Percentiles rank a stretch among this genome's conserved stretches.
Conservation (phyloP, 2,888 invertebrate genomes). For the Branchellion lobata region DNA sequence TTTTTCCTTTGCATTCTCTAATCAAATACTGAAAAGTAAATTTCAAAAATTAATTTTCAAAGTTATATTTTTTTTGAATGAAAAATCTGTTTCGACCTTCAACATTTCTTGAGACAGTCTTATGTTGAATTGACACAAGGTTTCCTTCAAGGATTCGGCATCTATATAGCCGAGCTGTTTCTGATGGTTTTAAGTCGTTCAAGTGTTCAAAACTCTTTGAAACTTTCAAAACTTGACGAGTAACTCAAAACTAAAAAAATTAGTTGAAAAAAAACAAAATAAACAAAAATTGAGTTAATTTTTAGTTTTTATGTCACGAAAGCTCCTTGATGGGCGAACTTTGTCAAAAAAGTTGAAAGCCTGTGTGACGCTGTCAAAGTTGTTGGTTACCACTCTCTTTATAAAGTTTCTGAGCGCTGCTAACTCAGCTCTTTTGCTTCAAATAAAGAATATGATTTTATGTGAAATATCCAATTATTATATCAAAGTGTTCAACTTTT, state of each 20-base stretch:
- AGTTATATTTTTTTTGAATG: too few relatives aligned
- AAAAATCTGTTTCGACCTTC: too few relatives aligned
- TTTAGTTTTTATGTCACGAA: background rate
- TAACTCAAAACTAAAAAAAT: background rate
- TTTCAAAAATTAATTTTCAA: too few relatives aligned
- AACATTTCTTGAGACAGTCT: background rate
- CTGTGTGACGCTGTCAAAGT: slow-evolving; percentile 11
- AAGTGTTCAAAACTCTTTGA: background rate
- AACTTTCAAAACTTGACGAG: background rate
- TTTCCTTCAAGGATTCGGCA: background rate
- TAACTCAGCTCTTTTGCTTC: background rate
- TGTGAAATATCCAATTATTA: background rate
- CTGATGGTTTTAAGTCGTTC: background rate
- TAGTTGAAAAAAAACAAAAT: too few relatives aligned
- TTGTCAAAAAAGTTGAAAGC: slow-evolving; percentile 19
- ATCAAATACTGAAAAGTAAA: too few relatives aligned
- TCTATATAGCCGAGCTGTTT: background rate
- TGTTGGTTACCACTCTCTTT: background rate
- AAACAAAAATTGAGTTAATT: background rate
- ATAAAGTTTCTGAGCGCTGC: background rate
- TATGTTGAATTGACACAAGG: background rate
- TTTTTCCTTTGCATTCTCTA: too few relatives aligned
- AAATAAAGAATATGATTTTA: background rate
- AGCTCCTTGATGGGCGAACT: background rate
- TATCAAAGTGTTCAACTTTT: background rate